Evolutionary conservation across 2,888 invertebrate genomes (phyloP), one percentile per base, ranked within the genome.

Genomic region (Bunonema sp.): DNA sequence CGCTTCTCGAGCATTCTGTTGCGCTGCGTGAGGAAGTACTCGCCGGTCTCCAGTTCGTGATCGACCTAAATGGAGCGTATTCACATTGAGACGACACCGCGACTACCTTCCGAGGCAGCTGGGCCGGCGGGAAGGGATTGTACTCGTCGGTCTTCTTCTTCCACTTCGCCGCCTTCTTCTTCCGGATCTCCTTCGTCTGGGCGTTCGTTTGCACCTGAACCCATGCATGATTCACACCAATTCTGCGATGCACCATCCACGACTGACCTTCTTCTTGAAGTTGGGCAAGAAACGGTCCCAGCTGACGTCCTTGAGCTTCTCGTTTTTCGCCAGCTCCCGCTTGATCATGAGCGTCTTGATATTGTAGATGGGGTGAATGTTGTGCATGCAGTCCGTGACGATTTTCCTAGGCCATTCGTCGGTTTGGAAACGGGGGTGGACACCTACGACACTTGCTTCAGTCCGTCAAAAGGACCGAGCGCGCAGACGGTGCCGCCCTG

Each of bases 301-400:
- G 69, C 82, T 86, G 70, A 91, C 88, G 70, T 84, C 80, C 69
- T 81, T 82, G 40, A 97, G 70, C 62, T 80, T 80, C 0, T 88
- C 83, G 75, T 97, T 86, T 72, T 88, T 89, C 60, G 82, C 81
- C 41, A 97, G 72, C 71, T 97, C 91, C 54, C 81, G 77, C 70
- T 93, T 93, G 37, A 99, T 89, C 91, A 97, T 93, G 37, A 97
- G 72, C 2, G 85, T 82, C 74, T 76, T 75, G 28, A 97, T 88
- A 65, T 89, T 91, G 68, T 91, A 93, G 70, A 97, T 86, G 1
- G 97, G 97, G 75, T 99, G 97, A 41, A 97, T 79, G 70, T 99
- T 97, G 68, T 84, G 85, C 91, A 99, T 91, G 0, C 89, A 89
- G 59, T 97, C 93, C 66, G 82, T 81, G 1, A 85, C 84, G 60